Percentiles rank a stretch among this genome's conserved stretches.
Conservation (phyloP, 2,113 vertebrate species). For the Gallinago paraguaiae region DNA sequence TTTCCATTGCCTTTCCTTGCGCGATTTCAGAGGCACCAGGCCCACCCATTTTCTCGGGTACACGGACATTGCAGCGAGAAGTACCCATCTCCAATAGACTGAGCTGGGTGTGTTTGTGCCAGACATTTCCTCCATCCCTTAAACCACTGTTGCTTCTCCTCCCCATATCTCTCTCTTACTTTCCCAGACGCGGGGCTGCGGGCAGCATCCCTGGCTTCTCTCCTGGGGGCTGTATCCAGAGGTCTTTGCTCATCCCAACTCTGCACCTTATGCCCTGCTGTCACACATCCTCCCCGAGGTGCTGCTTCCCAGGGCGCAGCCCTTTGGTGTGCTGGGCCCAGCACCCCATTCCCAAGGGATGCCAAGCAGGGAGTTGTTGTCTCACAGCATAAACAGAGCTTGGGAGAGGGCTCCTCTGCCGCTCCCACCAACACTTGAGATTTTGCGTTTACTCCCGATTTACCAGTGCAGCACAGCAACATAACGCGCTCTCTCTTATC, state of each 20-base stretch:
- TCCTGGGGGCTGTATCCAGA: neutral
- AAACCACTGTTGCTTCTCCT: neutral
- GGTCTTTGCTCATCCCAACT: neutral
- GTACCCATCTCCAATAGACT: neutral
- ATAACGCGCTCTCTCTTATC: neutral
- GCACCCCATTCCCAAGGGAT: neutral
- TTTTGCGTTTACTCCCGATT: neutral
- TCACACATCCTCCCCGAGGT: neutral
- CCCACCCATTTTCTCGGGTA: neutral
- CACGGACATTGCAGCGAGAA: neutral
- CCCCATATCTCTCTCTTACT: neutral
- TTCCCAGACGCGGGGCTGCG: accelerated
- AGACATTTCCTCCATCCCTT: neutral
- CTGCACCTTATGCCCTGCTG: neutral
- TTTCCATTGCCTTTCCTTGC: neutral
- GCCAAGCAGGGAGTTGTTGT: neutral
- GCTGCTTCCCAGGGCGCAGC: neutral
- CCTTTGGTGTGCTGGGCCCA: neutral
- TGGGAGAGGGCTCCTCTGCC: neutral
- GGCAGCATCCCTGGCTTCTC: neutral
- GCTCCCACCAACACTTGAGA: neutral
- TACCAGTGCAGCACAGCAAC: neutral
- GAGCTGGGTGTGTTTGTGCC: neutral
- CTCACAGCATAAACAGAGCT: neutral
- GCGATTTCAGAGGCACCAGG: neutral